Percentiles rank a stretch among this genome's conserved stretches.
These are phyloP conservation scores for Dipus sagitta DNA, from an alignment of 2,797 vertebrate species.

Conservation along the genomic window DNA sequence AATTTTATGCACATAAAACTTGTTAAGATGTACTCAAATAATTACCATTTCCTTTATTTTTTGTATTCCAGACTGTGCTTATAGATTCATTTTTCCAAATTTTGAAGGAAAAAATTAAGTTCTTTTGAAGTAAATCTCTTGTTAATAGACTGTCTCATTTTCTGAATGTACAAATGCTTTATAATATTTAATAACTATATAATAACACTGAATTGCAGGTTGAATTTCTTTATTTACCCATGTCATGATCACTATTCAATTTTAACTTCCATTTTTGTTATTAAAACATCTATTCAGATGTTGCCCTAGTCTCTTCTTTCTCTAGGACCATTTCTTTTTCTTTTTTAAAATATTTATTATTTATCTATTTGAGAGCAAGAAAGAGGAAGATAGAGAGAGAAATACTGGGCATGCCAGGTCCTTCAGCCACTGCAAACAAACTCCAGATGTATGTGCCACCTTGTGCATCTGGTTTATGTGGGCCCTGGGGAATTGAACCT, in stretches of 20 bases:
- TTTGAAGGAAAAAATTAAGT: slow-evolving; percentile 37
- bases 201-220: background rate
- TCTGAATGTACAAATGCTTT: slow-evolving; percentile 27
- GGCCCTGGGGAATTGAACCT: too few species aligned
- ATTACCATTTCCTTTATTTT: background rate
- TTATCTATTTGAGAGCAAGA: too few species aligned
- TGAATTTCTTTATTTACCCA: background rate
- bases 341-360: too few species aligned
- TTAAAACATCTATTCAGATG: background rate
- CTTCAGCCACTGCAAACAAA: too few species aligned
- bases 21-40: slow-evolving; percentile 29
- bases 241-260: background rate
- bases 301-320: background rate
- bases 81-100: background rate
- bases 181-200: background rate
- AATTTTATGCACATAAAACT: background rate
- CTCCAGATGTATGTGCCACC: too few species aligned
- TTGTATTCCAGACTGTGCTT: background rate
- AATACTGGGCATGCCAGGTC: too few species aligned
- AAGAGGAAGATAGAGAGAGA: too few species aligned
- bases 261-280: background rate
- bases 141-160: background rate
- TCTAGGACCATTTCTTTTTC: background rate
- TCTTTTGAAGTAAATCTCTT: slow-evolving; percentile 52
- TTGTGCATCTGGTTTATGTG: too few species aligned